Conservation (phyloP, 2,888 invertebrate genomes). For the Hemithea aestivaria region DNA sequence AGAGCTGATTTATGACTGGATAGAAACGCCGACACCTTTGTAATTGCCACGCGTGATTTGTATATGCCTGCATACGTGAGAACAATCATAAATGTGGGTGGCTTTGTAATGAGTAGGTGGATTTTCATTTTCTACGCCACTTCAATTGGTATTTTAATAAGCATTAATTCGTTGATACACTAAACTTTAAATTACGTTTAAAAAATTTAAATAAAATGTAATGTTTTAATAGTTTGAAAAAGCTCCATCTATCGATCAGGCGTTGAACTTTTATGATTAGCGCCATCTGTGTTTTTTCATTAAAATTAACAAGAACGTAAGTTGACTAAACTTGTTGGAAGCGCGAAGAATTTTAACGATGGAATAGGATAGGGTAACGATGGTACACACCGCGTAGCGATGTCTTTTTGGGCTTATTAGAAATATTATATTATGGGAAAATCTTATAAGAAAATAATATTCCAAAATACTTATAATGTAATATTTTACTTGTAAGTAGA, state of each 20-base stretch:
- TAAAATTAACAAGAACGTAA: slow-evolving; percentile 32
- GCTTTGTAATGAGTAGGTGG: slow-evolving; percentile 33
- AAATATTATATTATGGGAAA: too few species aligned
- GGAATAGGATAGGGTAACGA: background rate
- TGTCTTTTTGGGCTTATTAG: too few species aligned
- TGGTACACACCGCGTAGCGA: too few species aligned
- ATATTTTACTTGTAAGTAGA: too few species aligned
- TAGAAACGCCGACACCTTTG: slow-evolving; percentile 73
- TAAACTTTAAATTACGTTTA: too few species aligned
- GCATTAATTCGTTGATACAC: too few species aligned
- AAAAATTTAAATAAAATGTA: too few species aligned
- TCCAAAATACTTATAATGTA: too few species aligned
- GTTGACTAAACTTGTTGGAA: slow-evolving; percentile 2
- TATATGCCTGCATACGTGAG: slow-evolving; percentile 55
- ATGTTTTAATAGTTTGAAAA: slow-evolving; percentile 1
- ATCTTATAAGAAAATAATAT: too few species aligned
- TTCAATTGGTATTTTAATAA: slow-evolving; percentile 17
- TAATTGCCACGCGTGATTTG: slow-evolving; percentile 68
- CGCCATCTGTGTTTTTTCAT: slow-evolving; percentile 47
- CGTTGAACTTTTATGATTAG: slow-evolving; percentile 11
- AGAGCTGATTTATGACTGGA: slow-evolving; percentile 74
- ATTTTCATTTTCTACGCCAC: slow-evolving; percentile 15
- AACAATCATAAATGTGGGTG: slow-evolving; percentile 51
- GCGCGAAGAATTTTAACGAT: background rate
- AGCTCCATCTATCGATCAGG: slow-evolving; percentile 7